Conservation (phyloP, 2,888 invertebrate genomes). For the Chloroclysta siterata region DNA sequence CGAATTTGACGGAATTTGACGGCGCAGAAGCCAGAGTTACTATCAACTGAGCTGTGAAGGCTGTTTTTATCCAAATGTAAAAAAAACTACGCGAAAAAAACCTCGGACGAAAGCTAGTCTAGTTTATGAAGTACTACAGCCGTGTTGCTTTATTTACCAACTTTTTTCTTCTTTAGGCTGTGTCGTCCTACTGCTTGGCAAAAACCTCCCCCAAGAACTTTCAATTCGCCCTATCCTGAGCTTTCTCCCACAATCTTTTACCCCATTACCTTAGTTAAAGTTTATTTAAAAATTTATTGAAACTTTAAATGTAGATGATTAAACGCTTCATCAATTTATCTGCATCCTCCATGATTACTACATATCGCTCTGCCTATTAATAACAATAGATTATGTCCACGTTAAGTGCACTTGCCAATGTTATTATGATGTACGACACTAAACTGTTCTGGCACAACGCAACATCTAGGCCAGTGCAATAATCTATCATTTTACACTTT, state of each 20-base stretch:
- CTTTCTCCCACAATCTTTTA: too few species aligned
- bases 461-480: slow-evolving; percentile 27
- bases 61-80: too few species aligned
- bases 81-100: too few species aligned
- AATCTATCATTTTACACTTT: slow-evolving; percentile 32
- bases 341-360: slow-evolving; percentile 35
- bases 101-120: neutral
- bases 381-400: slow-evolving; percentile 60
- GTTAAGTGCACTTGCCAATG: slow-evolving; percentile 58
- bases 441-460: slow-evolving; percentile 36
- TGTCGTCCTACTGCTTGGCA: too few species aligned
- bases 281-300: neutral
- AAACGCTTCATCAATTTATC: slow-evolving; percentile 10
- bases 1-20: too few species aligned
- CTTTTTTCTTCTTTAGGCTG: too few species aligned
- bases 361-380: slow-evolving; percentile 47
- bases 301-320: neutral
- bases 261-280: neutral
- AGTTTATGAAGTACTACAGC: neutral
- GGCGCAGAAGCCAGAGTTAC: too few species aligned
- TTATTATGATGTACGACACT: slow-evolving; percentile 52
- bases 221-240: too few species aligned
- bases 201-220: too few species aligned
- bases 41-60: too few species aligned
- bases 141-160: neutral